Evolutionary conservation across 2,888 invertebrate species (phyloP), one percentile per base, ranked within the genome.

Genomic region (Branchinecta sandiegonensis): DNA sequence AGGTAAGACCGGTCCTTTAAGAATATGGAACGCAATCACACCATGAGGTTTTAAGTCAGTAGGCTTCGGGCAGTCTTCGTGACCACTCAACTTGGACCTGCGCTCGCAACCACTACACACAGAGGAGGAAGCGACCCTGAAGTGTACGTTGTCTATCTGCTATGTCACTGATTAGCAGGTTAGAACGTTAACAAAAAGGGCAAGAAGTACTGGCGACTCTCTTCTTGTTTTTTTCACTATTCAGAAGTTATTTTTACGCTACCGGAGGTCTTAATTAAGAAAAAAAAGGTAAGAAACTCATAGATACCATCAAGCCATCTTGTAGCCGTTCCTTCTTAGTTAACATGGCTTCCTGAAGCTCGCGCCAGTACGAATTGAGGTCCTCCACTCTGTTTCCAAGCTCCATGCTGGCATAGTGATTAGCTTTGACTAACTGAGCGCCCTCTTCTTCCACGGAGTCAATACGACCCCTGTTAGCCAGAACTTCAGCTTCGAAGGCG

Each of bases 401-500:
- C 77, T 94, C 94, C 65, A 85, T 83, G 0, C 86, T 83, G 10
- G 94, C 94, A 79, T 90, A 96, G 78, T 96, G 94, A n/a, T 89
- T 84, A 11, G 85, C 84, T 77, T 80, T 83, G 5, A 88, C 86
- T 2, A 89, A 80, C 12, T 83, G 82, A 73, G 87, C 87, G 1
- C 91, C 92, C 75, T 89, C 89, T 71, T 83, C 83, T 23, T 89
- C 85, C 0, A 95, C 89, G 56, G 87, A 85, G 70, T 88, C 88
- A 0, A 95, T 86, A 63, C 94, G 83, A 2, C 87, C 87, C 73
- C 91, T 86, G 78, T 94, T 96, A 23, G 94, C 93, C 10, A 86
- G 83, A 47, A 99, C 80, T 78, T 99, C 97, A 0, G 94, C 90
- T 76, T 97, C 95, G 77, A 97, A 97, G 0, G 94, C 94, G 0